Conservation (phyloP, 2,888 invertebrate species). For the Ctena decussata region DNA sequence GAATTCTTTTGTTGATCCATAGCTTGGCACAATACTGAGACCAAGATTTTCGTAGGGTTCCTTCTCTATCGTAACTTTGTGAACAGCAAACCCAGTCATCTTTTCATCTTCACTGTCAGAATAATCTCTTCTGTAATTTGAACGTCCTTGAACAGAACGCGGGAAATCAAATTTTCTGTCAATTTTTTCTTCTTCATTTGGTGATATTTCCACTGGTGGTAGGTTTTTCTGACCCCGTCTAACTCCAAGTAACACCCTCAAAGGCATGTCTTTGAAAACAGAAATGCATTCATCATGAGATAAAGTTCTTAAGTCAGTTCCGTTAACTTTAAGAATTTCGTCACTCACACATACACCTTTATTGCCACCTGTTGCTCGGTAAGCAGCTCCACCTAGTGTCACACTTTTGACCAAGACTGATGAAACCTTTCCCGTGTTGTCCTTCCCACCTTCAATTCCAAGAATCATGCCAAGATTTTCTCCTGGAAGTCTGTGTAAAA, state of each 20-base stretch:
- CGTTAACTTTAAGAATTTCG: constrained; percentile 95
- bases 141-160: not conserved
- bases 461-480: constrained; percentile 96
- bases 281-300: constrained; percentile 95
- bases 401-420: constrained; percentile 91
- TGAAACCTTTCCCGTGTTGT: constrained; percentile 93
- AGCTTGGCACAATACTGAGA: constrained; percentile 82
- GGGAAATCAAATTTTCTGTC: constrained; percentile 7
- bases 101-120: constrained; percentile 71
- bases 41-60: constrained; percentile 78
- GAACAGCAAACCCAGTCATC: constrained; percentile 70
- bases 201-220: constrained; percentile 56
- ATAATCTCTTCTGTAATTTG: constrained; percentile 19
- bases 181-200: constrained; percentile 34
- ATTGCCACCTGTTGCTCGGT: constrained; percentile 77
- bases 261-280: constrained; percentile 94
- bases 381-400: constrained; percentile 82
- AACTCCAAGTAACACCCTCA: constrained; percentile 77
- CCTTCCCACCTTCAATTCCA: constrained; percentile 96
- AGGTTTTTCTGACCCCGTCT: constrained; percentile 64
- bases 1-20: constrained; percentile 78
- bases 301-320: constrained; percentile 92
- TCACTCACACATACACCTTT: constrained; percentile 92
- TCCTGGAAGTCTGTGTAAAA: constrained; percentile 94
- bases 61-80: constrained; percentile 73